Percentiles rank a stretch among this genome's conserved stretches.
Evolutionary conservation across 2,888 invertebrate genomes (phyloP).

Genomic region (Meiosimyza decipiens): DNA sequence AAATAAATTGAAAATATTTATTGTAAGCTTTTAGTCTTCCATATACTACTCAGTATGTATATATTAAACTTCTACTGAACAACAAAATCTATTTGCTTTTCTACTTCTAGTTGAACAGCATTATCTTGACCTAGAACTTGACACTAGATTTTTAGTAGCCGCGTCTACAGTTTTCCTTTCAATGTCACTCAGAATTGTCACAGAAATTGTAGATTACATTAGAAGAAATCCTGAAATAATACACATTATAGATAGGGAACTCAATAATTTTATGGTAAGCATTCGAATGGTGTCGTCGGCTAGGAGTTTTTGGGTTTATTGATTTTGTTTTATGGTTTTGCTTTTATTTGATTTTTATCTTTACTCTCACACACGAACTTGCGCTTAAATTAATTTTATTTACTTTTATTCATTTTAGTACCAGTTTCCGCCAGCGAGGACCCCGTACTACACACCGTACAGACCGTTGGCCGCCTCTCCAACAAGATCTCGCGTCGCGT

Average conservation of each 20-base stretch:
- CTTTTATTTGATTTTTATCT: background rate
- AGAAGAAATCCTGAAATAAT: constrained; percentile 64
- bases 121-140: constrained; percentile 59
- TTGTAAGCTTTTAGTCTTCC: too few species aligned
- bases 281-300: background rate
- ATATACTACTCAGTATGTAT: too few species aligned
- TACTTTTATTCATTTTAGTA: constrained; percentile 66
- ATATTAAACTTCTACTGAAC: background rate
- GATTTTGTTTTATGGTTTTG: too few species aligned
- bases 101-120: constrained; percentile 57
- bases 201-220: constrained; percentile 63
- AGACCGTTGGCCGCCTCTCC: constrained; percentile 78
- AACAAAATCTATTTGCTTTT: constrained; percentile 39
- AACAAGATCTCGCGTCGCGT: constrained; percentile 78
- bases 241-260: constrained; percentile 62
- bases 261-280: constrained; percentile 62
- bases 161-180: constrained; percentile 65
- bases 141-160: constrained; percentile 63
- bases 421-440: constrained; percentile 72
- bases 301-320: too few species aligned
- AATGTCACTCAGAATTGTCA: constrained; percentile 63
- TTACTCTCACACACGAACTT: constrained; percentile 5
- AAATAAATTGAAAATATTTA: too few species aligned
- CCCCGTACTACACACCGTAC: constrained; percentile 77
- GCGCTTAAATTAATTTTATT: constrained; percentile 4